Evolutionary conservation across 2,888 invertebrate genomes (phyloP).

Genomic region (Drepanosiphum platanoidis): DNA sequence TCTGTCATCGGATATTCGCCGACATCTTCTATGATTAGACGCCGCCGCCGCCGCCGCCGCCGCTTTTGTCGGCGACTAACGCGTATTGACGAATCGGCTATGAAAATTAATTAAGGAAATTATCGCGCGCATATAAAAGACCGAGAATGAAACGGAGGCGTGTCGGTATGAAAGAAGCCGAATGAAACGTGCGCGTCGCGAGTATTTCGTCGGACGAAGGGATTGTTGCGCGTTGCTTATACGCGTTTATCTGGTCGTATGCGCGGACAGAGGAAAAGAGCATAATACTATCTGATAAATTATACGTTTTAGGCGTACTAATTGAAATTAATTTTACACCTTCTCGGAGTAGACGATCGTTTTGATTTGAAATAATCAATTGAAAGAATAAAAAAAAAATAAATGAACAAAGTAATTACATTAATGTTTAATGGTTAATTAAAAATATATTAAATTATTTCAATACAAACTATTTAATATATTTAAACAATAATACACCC

Average conservation of each 20-base stretch:
- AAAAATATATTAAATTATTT: too few species aligned
- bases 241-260: too few species aligned
- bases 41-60: too few species aligned
- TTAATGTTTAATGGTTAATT: too few species aligned
- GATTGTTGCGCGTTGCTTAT: background rate
- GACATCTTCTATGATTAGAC: too few species aligned
- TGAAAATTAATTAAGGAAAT: background rate
- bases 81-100: background rate
- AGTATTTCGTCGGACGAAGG: too few species aligned
- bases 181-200: background rate
- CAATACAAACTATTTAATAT: too few species aligned
- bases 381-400: too few species aligned
- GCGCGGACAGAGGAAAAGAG: too few species aligned
- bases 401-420: too few species aligned
- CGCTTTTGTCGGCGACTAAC: background rate
- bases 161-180: background rate
- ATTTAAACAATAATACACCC: too few species aligned
- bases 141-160: background rate
- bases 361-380: background rate
- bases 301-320: background rate
- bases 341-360: background rate
- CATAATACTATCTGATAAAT: background rate
- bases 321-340: background rate
- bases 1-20: background rate
- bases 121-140: background rate